These are phyloP conservation scores for Mya arenaria DNA, from an alignment of 1,140 invertebrate species.

Conservation along the genomic window DNA sequence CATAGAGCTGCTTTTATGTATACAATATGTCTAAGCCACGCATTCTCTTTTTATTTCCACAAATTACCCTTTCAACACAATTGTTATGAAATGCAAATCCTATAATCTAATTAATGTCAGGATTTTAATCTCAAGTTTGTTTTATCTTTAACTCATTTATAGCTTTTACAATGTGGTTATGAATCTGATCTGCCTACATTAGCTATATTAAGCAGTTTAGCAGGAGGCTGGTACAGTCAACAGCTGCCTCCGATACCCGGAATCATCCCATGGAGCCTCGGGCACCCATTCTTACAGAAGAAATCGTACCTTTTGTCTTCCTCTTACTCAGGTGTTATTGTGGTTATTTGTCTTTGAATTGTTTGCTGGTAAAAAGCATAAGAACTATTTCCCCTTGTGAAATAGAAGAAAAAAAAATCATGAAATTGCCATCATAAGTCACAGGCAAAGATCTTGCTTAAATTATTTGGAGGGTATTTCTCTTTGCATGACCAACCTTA, in stretches of 20 bases:
- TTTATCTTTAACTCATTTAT: conserved; percentile 40
- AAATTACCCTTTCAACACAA: conserved; percentile 40
- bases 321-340: too few relatives aligned
- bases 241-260: not conserved
- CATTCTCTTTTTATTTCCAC: conserved; percentile 40
- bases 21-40: not conserved
- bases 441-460: too few relatives aligned
- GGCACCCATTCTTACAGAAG: too few relatives aligned
- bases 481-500: too few relatives aligned
- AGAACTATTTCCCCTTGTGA: too few relatives aligned
- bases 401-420: too few relatives aligned
- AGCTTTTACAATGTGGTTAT: conserved; percentile 11
- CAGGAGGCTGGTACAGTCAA: not conserved
- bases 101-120: conserved; percentile 33
- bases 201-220: not conserved
- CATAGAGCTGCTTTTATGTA: not conserved
- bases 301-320: too few relatives aligned
- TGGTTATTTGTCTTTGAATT: too few relatives aligned
- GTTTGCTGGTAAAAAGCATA: too few relatives aligned
- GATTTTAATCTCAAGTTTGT: conserved; percentile 21
- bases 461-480: too few relatives aligned
- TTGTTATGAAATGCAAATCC: conserved; percentile 27
- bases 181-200: conserved; percentile 8
- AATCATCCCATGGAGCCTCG: too few relatives aligned
- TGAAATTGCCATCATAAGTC: too few relatives aligned